These are phyloP conservation scores for Malurus leucopterus DNA, from an alignment of 2,797 vertebrate species.

Conservation along the genomic window DNA sequence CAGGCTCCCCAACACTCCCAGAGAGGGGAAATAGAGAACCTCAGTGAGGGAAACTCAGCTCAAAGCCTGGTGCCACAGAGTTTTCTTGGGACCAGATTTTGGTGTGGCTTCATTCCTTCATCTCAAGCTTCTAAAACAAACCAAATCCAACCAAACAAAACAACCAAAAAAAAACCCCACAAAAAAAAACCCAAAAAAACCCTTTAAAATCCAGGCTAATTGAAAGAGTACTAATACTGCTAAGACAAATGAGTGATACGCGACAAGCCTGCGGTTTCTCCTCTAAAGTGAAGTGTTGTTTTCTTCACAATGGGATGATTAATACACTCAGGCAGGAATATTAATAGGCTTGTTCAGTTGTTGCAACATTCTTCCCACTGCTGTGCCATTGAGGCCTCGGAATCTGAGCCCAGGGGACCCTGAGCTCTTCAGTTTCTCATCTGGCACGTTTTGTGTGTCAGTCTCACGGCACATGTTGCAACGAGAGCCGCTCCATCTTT, in stretches of 20 bases:
- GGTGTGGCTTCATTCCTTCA: background rate
- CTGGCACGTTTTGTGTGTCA: slow-evolving; percentile 25
- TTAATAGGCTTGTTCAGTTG: slow-evolving; percentile 58
- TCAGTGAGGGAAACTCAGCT: background rate
- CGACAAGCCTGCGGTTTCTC: slow-evolving; percentile 47
- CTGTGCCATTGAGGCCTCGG: slow-evolving; percentile 20
- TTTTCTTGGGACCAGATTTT: background rate
- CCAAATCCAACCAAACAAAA: background rate
- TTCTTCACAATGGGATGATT: slow-evolving; percentile 59
- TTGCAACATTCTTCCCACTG: slow-evolving; percentile 53
- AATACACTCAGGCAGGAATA: slow-evolving; percentile 56
- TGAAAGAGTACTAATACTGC: slow-evolving; percentile 34
- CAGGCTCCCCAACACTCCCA: background rate
- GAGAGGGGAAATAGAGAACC: background rate
- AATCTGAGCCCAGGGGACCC: slow-evolving; percentile 23
- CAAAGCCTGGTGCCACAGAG: background rate
- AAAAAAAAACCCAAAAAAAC: background rate
- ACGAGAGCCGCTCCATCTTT: background rate
- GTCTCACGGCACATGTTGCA: slow-evolving; percentile 13
- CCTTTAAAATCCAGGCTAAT: slow-evolving; percentile 16
- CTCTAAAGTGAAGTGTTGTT: slow-evolving; percentile 53
- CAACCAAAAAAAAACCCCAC: background rate
- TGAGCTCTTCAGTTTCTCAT: slow-evolving; percentile 32
- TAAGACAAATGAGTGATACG: slow-evolving; percentile 31
- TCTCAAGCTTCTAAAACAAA: background rate